phyloP scores from a whole-genome alignment of 2,113 vertebrate species.

The Zapornia atra region DNA sequence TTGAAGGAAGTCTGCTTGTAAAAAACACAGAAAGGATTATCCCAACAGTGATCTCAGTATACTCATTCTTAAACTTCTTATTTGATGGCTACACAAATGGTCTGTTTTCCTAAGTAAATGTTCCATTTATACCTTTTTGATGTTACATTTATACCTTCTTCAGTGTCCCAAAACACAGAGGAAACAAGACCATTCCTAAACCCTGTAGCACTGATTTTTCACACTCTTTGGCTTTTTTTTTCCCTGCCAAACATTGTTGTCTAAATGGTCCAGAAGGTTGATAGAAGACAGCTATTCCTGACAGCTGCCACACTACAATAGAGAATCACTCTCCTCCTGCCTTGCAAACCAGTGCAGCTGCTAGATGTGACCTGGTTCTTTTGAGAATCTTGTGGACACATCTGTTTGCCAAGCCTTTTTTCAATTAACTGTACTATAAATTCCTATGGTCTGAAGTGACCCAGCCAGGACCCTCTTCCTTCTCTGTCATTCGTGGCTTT shows the following conservation, averaged over 20 bases:
- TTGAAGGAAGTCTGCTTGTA: background rate
- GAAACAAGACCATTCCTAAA: background rate
- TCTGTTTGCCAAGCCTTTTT: background rate
- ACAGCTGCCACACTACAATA: background rate
- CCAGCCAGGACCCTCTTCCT: background rate
- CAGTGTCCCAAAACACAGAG: background rate
- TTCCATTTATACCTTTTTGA: no score
- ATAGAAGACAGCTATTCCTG: background rate
- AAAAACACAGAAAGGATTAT: background rate
- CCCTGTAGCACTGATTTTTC: background rate
- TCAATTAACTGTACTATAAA: background rate
- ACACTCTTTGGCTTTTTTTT: background rate
- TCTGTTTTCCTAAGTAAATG: background rate
- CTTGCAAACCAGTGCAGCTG: background rate
- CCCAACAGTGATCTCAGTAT: background rate
- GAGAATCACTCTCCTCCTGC: background rate
- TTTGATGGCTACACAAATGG: background rate
- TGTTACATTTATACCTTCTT: background rate
- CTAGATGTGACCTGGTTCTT: background rate
- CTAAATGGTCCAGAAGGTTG: background rate
- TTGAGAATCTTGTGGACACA: background rate
- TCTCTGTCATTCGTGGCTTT: background rate
- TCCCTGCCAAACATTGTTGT: background rate
- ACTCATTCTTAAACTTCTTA: background rate
- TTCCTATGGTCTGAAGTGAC: background rate